Conservation (phyloP, 2,888 invertebrate species). For the Thereva nobilitata region DNA sequence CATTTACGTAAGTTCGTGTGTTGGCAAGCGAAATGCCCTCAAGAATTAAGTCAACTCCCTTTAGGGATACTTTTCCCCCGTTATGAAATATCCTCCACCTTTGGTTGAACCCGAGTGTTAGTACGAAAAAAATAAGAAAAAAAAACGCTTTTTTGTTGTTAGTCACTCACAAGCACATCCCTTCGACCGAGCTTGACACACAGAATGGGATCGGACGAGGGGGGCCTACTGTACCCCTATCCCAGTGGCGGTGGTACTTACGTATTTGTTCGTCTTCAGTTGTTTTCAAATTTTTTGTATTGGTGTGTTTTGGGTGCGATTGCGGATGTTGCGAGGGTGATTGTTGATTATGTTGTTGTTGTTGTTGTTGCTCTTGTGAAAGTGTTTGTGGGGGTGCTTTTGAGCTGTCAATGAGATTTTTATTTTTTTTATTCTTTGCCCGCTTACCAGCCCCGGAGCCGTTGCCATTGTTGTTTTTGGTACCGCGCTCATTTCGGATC, state of each 20-base stretch:
- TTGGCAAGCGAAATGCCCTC: constrained; percentile 15
- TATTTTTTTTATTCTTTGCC: constrained; percentile 52
- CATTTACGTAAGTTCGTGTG: constrained; percentile 6
- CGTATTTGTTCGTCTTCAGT: constrained; percentile 36
- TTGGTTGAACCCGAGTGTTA: constrained; percentile 9
- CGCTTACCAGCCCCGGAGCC: constrained; percentile 58
- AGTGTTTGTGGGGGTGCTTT: constrained; percentile 13
- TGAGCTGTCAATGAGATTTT: constrained; percentile 36
- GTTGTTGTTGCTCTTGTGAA: constrained; percentile 25
- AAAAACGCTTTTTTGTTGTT: constrained; percentile 6
- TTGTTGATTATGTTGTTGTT: constrained; percentile 26
- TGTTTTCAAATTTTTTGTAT: constrained; percentile 36
- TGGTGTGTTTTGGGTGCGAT: constrained; percentile 48
- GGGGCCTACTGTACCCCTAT: too few species aligned
- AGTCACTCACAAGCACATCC: constrained; percentile 14
- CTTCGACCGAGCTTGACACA: too few species aligned
- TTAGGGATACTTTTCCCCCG: constrained; percentile 14
- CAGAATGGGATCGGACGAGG: too few species aligned
- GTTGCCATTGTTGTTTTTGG: constrained; percentile 65
- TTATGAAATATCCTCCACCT: constrained; percentile 4
- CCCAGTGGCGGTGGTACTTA: constrained; percentile 34
- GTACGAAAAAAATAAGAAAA: constrained; percentile 17
- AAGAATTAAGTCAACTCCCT: constrained; percentile 28
- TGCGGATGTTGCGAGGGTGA: constrained; percentile 48
- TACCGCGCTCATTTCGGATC: constrained; percentile 77